phyloP scores from a whole-genome alignment of 2,113 vertebrate species.

The Oncorhynchus tshawytscha region DNA sequence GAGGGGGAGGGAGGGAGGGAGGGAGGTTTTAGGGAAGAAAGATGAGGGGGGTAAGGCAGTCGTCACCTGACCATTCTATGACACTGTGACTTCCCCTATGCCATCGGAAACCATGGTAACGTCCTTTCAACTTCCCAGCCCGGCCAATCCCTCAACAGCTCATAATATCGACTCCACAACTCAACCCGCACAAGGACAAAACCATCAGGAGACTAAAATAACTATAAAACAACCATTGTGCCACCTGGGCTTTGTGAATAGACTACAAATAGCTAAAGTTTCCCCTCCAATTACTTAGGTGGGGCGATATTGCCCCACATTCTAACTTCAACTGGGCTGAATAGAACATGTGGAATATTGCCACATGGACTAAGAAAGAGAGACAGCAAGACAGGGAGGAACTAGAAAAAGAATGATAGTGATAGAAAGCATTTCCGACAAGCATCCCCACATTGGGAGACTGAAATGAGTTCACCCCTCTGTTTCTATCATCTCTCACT shows the following conservation, averaged over 20 bases:
- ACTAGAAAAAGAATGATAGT: too few relatives aligned
- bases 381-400: too few relatives aligned
- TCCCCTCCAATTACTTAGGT: too few relatives aligned
- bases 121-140: constrained; percentile 6
- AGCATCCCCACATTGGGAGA: not conserved
- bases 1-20: too few relatives aligned
- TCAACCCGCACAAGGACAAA: not conserved
- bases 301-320: too few relatives aligned
- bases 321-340: too few relatives aligned
- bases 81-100: not conserved
- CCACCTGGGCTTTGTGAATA: too few relatives aligned
- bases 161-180: constrained; percentile 28
- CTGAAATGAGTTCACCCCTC: not conserved
- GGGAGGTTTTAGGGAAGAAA: too few relatives aligned
- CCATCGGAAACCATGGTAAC: not conserved
- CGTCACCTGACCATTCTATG: not conserved
- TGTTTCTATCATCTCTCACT: constrained; percentile 9
- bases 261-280: too few relatives aligned
- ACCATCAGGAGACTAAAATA: not conserved
- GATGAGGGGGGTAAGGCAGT: not conserved
- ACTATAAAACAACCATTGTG: not conserved
- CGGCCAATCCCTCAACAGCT: constrained; percentile 40
- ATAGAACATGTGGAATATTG: too few relatives aligned
- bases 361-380: too few relatives aligned
- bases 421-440: too few relatives aligned